Evolutionary conservation across 2,797 vertebrate genomes (phyloP).

Genomic region (Apogon hyalosoma): DNA sequence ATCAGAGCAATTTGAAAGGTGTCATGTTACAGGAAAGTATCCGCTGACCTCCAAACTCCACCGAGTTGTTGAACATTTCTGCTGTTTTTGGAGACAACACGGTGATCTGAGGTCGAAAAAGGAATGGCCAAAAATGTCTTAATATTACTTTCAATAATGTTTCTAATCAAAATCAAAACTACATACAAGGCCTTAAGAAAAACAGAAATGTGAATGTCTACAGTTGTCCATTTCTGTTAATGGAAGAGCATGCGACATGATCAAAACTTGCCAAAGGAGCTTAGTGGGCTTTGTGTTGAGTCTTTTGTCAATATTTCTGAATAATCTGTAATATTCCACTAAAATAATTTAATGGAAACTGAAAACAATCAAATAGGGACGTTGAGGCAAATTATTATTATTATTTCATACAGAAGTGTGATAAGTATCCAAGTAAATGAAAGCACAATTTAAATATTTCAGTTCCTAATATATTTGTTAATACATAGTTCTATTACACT

Average conservation of each 20-base stretch:
- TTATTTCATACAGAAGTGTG: neutral
- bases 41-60: slow-evolving; percentile 19
- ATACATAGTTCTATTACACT: no score
- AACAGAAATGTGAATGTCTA: neutral
- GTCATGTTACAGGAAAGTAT: slow-evolving; percentile 34
- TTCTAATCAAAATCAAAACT: no score
- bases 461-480: no score
- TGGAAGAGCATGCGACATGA: neutral
- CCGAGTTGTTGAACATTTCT: slow-evolving; percentile 7
- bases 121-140: neutral
- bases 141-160: no score
- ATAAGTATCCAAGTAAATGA: no score
- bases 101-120: neutral
- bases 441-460: no score
- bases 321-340: neutral
- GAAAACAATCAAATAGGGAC: neutral
- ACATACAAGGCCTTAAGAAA: neutral
- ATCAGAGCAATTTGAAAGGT: slow-evolving; percentile 39
- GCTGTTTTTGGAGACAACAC: neutral
- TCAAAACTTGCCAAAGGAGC: neutral
- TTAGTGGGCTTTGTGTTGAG: neutral
- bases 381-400: neutral
- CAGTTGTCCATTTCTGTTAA: neutral
- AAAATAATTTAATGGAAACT: neutral
- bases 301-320: slow-evolving; percentile 1